phyloP scores from a whole-genome alignment of 37 sponge, comb jelly and placozoan species.

The Tethya wilhelma region DNA sequence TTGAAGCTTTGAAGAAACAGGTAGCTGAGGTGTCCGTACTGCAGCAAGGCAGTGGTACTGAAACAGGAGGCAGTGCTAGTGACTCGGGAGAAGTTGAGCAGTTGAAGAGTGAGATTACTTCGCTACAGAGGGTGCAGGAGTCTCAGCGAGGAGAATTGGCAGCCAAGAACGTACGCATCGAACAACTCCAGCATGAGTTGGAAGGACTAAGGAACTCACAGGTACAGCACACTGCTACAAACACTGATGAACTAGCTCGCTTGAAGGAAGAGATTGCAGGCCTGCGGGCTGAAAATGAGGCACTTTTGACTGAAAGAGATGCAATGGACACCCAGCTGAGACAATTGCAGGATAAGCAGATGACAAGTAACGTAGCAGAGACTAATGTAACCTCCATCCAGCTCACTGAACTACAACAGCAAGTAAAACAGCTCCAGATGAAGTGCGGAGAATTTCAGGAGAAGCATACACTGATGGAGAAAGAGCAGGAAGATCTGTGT shows the following conservation, averaged over 20 bases:
- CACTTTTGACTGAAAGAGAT: slow-evolving; percentile 64
- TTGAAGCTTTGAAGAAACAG: slow-evolving; percentile 37
- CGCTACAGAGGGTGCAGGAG: slow-evolving; percentile 57
- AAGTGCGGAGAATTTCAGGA: slow-evolving; percentile 16
- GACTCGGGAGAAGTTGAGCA: slow-evolving; percentile 13
- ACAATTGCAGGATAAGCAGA: slow-evolving; percentile 7
- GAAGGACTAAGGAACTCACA: background rate
- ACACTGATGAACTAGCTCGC: background rate
- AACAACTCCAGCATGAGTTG: slow-evolving; percentile 31
- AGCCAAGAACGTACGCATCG: slow-evolving; percentile 40
- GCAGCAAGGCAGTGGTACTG: background rate
- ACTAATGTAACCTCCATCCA: background rate
- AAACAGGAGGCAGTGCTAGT: background rate
- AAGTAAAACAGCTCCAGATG: slow-evolving; percentile 5
- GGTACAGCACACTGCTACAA: background rate
- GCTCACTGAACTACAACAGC: slow-evolving; percentile 14
- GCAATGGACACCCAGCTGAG: slow-evolving; percentile 46
- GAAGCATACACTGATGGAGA: slow-evolving; percentile 55
- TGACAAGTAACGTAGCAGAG: background rate
- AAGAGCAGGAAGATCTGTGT: slow-evolving; percentile 90
- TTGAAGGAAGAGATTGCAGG: slow-evolving; percentile 41
- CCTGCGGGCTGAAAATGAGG: slow-evolving; percentile 68
- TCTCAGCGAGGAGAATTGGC: slow-evolving; percentile 58
- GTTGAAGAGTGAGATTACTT: slow-evolving; percentile 42
- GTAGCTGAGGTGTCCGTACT: background rate